Evolutionary conservation across 2,888 invertebrate species (phyloP).

Genomic region (Pristionchus mayeri): DNA sequence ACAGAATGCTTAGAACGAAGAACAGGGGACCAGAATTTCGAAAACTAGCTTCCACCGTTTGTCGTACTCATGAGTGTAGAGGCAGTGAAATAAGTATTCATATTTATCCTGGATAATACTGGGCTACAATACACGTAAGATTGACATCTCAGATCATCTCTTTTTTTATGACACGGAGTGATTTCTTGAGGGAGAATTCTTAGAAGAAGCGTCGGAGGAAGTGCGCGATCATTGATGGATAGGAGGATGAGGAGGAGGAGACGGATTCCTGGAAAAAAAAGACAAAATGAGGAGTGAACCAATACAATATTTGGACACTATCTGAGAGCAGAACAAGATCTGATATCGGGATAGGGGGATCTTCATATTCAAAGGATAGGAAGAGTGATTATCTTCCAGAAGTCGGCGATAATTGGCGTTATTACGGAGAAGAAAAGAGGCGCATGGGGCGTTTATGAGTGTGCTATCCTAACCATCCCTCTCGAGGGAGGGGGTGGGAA

Average conservation of each 20-base stretch:
- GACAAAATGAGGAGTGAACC: neutral
- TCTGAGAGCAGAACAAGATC: neutral
- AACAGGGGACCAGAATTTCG: neutral
- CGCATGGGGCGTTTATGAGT: neutral
- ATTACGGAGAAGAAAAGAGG: no score
- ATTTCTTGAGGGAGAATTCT: neutral
- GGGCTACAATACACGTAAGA: constrained; percentile 15
- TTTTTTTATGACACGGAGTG: neutral
- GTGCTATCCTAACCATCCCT: constrained; percentile 19
- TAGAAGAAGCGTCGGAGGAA: neutral
- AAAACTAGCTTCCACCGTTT: neutral
- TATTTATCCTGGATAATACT: neutral
- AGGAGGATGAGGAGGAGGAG: neutral
- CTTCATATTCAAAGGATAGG: no score
- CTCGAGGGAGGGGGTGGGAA: neutral
- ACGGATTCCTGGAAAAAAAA: constrained; percentile 11
- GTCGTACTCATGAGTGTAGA: neutral
- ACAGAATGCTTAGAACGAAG: neutral
- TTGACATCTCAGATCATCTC: neutral
- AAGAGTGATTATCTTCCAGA: no score
- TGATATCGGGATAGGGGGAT: no score
- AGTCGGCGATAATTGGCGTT: no score
- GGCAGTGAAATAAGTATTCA: no score
- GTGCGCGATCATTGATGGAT: neutral
- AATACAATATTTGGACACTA: constrained; percentile 9